Percentiles rank a stretch among this genome's conserved stretches.
Conservation (phyloP, 2,888 invertebrate genomes). For the Tachina fera region DNA sequence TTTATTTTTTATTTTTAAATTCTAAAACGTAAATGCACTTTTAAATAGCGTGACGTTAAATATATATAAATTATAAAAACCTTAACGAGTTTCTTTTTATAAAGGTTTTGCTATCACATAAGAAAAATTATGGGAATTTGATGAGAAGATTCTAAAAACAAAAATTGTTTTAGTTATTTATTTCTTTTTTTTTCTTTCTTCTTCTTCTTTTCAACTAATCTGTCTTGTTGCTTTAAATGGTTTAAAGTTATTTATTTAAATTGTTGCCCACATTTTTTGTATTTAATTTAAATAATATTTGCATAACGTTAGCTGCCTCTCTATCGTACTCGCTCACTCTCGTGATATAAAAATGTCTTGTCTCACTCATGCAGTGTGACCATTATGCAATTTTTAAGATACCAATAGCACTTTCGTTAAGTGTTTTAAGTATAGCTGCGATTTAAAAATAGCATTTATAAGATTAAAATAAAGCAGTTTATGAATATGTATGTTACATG, state of each 20-base stretch:
- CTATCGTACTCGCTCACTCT: background rate
- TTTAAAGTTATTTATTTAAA: conserved; percentile 63
- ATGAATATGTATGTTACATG: no score
- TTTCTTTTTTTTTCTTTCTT: conserved; percentile 4
- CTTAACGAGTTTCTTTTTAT: conserved; percentile 63
- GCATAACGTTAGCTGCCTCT: conserved; percentile 8
- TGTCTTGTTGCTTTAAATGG: conserved; percentile 54
- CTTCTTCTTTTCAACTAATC: conserved; percentile 27
- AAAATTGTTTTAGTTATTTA: conserved; percentile 24
- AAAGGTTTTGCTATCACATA: conserved; percentile 44
- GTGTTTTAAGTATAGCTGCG: no score
- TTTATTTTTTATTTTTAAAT: conserved; percentile 15
- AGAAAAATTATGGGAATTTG: conserved; percentile 59
- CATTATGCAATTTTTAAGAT: no score
- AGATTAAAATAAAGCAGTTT: no score
- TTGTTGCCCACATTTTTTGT: conserved; percentile 59
- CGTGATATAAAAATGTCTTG: background rate
- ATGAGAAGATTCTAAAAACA: conserved; percentile 31
- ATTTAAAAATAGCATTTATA: no score
- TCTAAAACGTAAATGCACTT: conserved; percentile 70
- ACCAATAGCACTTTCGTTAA: no score
- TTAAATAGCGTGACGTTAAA: conserved; percentile 72
- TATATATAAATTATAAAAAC: conserved; percentile 70
- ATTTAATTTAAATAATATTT: conserved; percentile 55
- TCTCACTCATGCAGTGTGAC: background rate